These are phyloP conservation scores for Gallirallus australis DNA, from an alignment of 2,797 vertebrate species.

Conservation along the genomic window DNA sequence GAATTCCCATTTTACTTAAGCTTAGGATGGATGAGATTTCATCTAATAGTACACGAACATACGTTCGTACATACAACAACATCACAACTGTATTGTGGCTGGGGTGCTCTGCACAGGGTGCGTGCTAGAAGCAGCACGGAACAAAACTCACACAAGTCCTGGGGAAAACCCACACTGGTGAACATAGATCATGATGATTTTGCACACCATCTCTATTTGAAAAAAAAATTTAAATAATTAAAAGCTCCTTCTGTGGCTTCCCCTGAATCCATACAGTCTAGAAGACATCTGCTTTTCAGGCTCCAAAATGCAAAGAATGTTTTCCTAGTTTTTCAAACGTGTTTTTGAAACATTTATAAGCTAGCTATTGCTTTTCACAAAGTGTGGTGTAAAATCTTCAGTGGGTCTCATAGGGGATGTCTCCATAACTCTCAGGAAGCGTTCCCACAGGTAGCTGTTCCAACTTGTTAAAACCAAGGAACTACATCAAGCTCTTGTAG, in stretches of 20 bases:
- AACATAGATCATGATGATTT: background rate
- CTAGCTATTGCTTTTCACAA: background rate
- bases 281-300: background rate
- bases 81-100: background rate
- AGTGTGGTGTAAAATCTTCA: background rate
- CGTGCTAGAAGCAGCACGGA: background rate
- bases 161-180: background rate
- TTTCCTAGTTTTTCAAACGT: background rate
- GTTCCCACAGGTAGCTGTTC: background rate
- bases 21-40: background rate
- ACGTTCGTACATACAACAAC: background rate
- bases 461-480: background rate
- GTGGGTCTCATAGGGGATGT: background rate
- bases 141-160: background rate
- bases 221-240: background rate
- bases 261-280: background rate
- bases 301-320: background rate
- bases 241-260: background rate
- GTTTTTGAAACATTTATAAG: background rate
- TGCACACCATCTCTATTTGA: background rate
- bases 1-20: background rate
- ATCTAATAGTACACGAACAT: background rate
- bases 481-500: background rate
- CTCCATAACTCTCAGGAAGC: background rate
- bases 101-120: background rate